phyloP scores from a whole-genome alignment of 2,113 vertebrate species.

The Syrmaticus mikado region DNA sequence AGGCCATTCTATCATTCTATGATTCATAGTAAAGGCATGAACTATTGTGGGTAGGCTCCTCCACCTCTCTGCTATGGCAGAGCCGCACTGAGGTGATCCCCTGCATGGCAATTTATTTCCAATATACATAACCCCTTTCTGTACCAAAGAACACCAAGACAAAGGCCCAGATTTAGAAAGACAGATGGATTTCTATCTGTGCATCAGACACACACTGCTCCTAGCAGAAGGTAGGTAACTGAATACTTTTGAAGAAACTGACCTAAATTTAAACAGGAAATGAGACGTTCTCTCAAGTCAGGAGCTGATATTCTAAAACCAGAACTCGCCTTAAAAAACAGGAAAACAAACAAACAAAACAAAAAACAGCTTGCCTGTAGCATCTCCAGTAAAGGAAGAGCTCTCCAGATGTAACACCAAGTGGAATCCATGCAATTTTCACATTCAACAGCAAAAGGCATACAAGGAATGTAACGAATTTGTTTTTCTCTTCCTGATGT shows the following conservation, averaged over 20 bases:
- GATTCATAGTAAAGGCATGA: not conserved
- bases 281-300: not conserved
- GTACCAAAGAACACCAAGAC: constrained; percentile 31
- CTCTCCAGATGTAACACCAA: not conserved
- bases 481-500: not conserved
- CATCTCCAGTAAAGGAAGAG: not conserved
- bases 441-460: not conserved
- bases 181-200: constrained; percentile 53
- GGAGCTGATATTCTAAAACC: not conserved
- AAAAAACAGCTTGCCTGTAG: not conserved
- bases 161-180: constrained; percentile 56
- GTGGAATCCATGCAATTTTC: not conserved
- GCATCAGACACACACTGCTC: constrained; percentile 54
- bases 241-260: not conserved
- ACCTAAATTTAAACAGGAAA: constrained; percentile 60
- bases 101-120: not conserved
- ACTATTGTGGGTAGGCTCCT: not conserved
- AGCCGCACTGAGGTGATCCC: not conserved
- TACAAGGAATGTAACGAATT: not conserved
- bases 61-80: not conserved
- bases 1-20: too few species aligned
- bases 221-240: constrained; percentile 55
- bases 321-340: not conserved
- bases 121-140: constrained; percentile 14
- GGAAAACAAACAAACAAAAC: not conserved